Percentiles rank a stretch among this genome's conserved stretches.
Conservation (phyloP, 2,113 vertebrate genomes). For the Pollachius pollachius region DNA sequence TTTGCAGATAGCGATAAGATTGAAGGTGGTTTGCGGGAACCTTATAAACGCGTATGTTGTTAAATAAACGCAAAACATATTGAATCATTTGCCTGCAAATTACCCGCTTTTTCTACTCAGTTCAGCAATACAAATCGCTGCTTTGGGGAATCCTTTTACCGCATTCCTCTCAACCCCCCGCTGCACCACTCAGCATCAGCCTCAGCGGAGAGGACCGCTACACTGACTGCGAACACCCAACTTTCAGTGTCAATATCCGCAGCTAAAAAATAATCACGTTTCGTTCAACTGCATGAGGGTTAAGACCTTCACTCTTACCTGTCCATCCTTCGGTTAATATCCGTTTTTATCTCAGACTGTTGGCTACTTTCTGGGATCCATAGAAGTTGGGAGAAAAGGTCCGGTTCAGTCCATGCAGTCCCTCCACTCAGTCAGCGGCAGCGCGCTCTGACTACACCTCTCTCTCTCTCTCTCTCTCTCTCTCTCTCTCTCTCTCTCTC, state of each 20-base stretch:
- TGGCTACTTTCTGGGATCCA: slow-evolving; percentile 38
- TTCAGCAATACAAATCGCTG: too few relatives aligned
- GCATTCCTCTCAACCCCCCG: slow-evolving; percentile 8
- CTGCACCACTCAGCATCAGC: background rate
- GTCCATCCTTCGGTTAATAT: slow-evolving; percentile 30
- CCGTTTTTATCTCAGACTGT: slow-evolving; percentile 10
- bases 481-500: too few relatives aligned
- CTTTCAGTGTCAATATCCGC: slow-evolving; percentile 8
- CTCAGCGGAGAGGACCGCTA: background rate
- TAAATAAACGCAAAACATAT: too few relatives aligned
- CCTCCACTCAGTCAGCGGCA: too few relatives aligned
- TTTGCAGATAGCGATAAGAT: too few relatives aligned
- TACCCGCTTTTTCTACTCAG: too few relatives aligned
- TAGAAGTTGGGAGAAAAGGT: slow-evolving; percentile 13
- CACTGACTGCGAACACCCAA: slow-evolving; percentile 8
- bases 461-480: too few relatives aligned
- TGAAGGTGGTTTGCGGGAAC: too few relatives aligned
- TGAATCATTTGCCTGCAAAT: too few relatives aligned
- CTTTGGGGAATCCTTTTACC: background rate
- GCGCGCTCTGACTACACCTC: too few relatives aligned
- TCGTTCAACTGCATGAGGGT: background rate
- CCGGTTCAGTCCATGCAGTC: background rate
- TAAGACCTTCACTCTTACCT: slow-evolving; percentile 30
- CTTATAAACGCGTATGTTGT: too few relatives aligned
- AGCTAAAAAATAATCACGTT: background rate